Evolutionary conservation across 2,797 vertebrate genomes (phyloP), one percentile per base, ranked within the genome.

Genomic region (Gallinago stenura): DNA sequence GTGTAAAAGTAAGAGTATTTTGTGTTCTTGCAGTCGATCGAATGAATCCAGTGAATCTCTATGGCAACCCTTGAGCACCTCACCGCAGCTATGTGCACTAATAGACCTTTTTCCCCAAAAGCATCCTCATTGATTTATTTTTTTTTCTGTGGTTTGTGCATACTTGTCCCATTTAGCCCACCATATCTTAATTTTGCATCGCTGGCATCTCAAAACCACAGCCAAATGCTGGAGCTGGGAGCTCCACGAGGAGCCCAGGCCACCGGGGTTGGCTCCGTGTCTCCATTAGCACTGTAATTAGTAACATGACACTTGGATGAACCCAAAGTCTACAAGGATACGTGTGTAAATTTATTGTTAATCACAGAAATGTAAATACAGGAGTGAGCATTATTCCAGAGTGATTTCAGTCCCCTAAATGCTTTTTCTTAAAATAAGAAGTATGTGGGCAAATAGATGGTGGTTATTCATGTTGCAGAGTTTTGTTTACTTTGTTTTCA

Each of bases 31-130:
- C 6, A 1, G 48, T 60, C 8, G 15, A n/a, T 37, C 19, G 2
- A 8, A 86, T 1, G 25, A 79, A 45, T 60, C 93, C 84, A 13
- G 54, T 10, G 92, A 92, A 82, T 93, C 90, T 90, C 96, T 95
- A 31, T 94, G 94, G 88, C 95, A 95, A 84, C 83, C 85, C 87
- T n/a, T 4, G 76, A 90, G 78, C 93, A 60, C 51, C 87, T 84
- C 75, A 12, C 43, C 20, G 78, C 56, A 89, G 71, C 75, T 58
- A 15, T 22, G 81, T 26, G 71, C 56, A 2, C 87, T 70, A 4
- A 4, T 25, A 70, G 94, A 58, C 19, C 28, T 80, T 39, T 50
- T 91, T 66, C 87, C 46, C 81, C 25, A 13, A 2, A 46, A 90
- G 24, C 28, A 30, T 20, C 79, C 84, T 37, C 48, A 2, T 5